Evolutionary conservation across 2,113 vertebrate genomes (phyloP), one percentile per base, ranked within the genome.

Genomic region (Percopsis transmontana): DNA sequence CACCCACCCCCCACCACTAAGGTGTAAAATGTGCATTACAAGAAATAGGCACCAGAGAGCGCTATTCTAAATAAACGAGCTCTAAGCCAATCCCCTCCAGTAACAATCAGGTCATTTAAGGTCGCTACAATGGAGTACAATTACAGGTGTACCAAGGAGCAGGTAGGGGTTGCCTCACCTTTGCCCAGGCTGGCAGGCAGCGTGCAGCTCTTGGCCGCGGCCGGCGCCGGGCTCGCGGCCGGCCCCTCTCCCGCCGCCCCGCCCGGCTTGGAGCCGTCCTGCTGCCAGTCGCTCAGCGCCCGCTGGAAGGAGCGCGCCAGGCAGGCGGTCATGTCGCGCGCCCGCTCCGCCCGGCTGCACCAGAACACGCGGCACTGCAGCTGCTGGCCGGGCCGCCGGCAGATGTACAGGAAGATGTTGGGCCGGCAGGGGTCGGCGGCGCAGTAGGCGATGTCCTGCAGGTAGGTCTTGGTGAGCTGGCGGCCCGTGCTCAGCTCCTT

Each of bases 381-480:
- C 89, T 94, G 92, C 82, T 93, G 91, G 1, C 91, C 88, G 0
- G 88, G 91, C 9, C 91, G 91, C 23, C 91, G 88, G 80, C 93
- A 94, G 86, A 94, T 93, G 86, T 93, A 93, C 23, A 94, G 80
- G 85, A 94, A 94, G 64, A 94, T 88, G 2, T 92, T 92, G 74
- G 91, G 92, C 9, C 85, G 81, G 27, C 65, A 66, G 27, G 84
- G 72, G 40, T 93, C 91, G 0, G 92, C 90, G 0, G 91, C 89
- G 1, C 93, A 94, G 87, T 92, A 94, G 0, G 93, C 93, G 0
- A 94, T 93, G 88, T 94, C 93, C 71, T 91, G 93, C 72, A 94
- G 85, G 90, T 91, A 93, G 0, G 92, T 94, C 81, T 94, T 94
- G 0, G 92, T 91, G 53, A 94, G 91, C 86, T 94, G 93, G 24